A percentile compares a stretch with the other conserved stretches of the same genome.
Evolutionary conservation across 2,888 invertebrate genomes (phyloP).

Genomic region (Polietes domitor): DNA sequence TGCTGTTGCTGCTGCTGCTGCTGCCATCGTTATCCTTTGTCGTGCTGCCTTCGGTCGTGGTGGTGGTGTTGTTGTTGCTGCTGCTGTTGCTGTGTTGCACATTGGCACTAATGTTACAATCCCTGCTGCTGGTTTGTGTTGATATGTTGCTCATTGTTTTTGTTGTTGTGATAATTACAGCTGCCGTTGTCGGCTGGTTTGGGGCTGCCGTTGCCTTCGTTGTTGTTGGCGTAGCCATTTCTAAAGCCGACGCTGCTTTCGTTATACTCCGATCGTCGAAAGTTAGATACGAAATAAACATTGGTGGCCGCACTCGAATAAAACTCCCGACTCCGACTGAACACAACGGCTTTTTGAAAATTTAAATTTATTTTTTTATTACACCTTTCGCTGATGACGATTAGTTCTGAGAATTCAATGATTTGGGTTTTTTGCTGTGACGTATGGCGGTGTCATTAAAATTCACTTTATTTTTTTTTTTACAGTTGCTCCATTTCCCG

Average conservation of each 20-base stretch:
- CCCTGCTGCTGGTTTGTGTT: conserved; percentile 1
- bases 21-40: conserved; percentile 48
- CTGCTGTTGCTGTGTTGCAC: conserved; percentile 13
- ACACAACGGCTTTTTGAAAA: neutral
- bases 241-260: neutral
- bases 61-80: conserved; percentile 16
- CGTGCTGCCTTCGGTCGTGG: conserved; percentile 20
- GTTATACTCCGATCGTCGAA: conserved; percentile 49
- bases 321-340: neutral
- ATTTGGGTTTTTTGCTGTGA: conserved; percentile 7
- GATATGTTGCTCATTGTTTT: conserved; percentile 1
- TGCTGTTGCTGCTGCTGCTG: conserved; percentile 33
- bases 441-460: conserved; percentile 42
- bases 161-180: conserved; percentile 13
- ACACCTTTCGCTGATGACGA: conserved; percentile 12
- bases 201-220: neutral
- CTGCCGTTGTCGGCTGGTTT: conserved; percentile 1
- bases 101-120: neutral
- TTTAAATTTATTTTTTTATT: conserved; percentile 6
- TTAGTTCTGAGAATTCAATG: too few relatives aligned
- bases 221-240: neutral
- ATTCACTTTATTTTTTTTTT: conserved; percentile 57
- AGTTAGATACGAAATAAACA: conserved; percentile 60
- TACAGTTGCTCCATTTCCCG: conserved; percentile 35
- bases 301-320: neutral